Evolutionary conservation across 2,888 invertebrate species (phyloP).

Genomic region (Callyntrura sp.): DNA sequence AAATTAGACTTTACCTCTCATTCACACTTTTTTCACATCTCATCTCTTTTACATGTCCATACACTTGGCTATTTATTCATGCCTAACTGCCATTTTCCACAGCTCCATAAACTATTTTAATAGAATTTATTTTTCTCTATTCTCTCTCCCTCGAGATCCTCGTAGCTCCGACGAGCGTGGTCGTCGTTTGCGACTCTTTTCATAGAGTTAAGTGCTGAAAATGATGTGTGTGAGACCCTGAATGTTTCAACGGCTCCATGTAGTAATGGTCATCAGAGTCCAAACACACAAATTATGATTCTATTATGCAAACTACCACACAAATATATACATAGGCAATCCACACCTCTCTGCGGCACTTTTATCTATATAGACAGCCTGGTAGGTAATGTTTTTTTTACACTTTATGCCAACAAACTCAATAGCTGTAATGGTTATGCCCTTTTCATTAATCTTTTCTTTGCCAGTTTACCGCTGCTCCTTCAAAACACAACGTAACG

Average conservation of each 20-base stretch:
- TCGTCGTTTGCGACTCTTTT: conserved; percentile 5
- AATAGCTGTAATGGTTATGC: conserved; percentile 18
- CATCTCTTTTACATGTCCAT: neutral
- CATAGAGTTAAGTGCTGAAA: neutral
- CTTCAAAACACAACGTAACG: neutral
- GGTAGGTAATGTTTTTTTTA: neutral
- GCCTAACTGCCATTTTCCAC: conserved; percentile 20
- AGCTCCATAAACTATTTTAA: conserved; percentile 31
- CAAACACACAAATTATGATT: conserved; percentile 49
- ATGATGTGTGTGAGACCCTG: conserved; percentile 53
- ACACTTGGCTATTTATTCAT: no score
- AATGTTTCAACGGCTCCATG: conserved; percentile 55
- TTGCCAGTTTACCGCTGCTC: no score
- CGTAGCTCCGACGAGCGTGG: conserved; percentile 29
- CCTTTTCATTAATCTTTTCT: conserved; percentile 18
- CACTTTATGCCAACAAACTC: conserved; percentile 34
- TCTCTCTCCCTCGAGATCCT: no score
- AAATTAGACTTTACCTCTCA: conserved; percentile 54
- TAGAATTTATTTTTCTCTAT: conserved; percentile 33
- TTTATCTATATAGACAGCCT: neutral
- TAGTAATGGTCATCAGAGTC: conserved; percentile 5
- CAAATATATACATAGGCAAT: no score
- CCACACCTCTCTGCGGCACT: no score
- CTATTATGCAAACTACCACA: conserved; percentile 4
- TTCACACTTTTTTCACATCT: conserved; percentile 29